Evolutionary conservation across 2,888 invertebrate genomes (phyloP).

Genomic region (Caenorhabditis virilis): DNA sequence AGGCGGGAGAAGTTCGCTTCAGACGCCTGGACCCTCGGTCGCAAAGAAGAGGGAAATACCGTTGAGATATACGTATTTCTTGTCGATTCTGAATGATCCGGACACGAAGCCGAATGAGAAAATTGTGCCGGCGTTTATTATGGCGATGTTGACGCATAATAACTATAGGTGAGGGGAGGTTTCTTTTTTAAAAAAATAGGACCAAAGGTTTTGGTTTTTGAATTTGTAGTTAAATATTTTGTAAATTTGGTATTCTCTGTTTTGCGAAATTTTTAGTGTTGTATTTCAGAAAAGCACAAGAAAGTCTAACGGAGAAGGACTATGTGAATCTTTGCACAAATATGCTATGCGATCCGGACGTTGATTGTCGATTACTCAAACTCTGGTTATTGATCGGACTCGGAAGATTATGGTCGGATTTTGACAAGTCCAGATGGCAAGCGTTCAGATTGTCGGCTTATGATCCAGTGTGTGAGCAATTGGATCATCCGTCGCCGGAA

Average conservation of each 20-base stretch:
- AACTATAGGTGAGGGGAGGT: slow-evolving; percentile 71
- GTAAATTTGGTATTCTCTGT: too few relatives aligned
- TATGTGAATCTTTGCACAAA: slow-evolving; percentile 89
- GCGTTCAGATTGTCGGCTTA: slow-evolving; percentile 94
- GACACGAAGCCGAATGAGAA: slow-evolving; percentile 83
- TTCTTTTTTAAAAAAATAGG: slow-evolving; percentile 5
- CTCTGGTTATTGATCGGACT: slow-evolving; percentile 89
- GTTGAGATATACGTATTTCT: slow-evolving; percentile 73
- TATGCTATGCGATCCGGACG: slow-evolving; percentile 77
- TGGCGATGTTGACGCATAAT: slow-evolving; percentile 89
- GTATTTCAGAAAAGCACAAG: slow-evolving; percentile 70
- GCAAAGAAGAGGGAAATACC: slow-evolving; percentile 11
- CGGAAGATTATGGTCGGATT: slow-evolving; percentile 87
- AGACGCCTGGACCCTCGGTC: too few relatives aligned
- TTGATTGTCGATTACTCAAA: slow-evolving; percentile 70
- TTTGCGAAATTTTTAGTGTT: slow-evolving; percentile 7
- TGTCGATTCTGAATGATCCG: slow-evolving; percentile 86
- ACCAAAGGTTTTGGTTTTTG: too few relatives aligned
- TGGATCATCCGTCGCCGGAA: slow-evolving; percentile 82
- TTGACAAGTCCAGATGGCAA: slow-evolving; percentile 82
- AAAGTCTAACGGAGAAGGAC: slow-evolving; percentile 81
- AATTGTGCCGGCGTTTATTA: slow-evolving; percentile 90
- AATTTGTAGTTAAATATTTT: too few relatives aligned
- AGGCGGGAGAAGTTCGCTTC: too few relatives aligned
- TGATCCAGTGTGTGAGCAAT: slow-evolving; percentile 76